phyloP scores from a whole-genome alignment of 1,140 invertebrate species.

The Neoseiulus cucumeris region DNA sequence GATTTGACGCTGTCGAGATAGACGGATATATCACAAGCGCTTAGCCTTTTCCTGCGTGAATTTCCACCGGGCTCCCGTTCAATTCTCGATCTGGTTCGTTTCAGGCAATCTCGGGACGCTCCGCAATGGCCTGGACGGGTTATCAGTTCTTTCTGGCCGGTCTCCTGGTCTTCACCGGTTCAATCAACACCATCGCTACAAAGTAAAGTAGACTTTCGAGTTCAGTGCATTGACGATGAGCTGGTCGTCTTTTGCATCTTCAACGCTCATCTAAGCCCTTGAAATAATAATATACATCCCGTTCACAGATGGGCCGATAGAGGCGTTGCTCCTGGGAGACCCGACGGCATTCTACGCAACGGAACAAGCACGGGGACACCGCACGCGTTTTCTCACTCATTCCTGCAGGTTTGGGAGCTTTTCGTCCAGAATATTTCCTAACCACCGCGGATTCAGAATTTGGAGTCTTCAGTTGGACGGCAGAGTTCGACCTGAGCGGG shows the following conservation, averaged over 20 bases:
- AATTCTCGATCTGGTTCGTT: too few species aligned
- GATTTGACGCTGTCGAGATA: too few species aligned
- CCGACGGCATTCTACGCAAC: conserved; percentile 1
- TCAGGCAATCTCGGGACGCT: too few species aligned
- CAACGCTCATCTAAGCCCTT: neutral
- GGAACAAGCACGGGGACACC: neutral
- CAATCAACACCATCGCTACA: conserved; percentile 60
- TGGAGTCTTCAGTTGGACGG: too few species aligned
- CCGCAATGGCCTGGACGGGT: conserved; percentile 39
- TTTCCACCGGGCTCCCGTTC: too few species aligned
- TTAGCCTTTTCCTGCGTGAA: too few species aligned
- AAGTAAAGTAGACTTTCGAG: conserved; percentile 38
- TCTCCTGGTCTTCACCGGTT: conserved; percentile 53
- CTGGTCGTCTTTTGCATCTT: too few species aligned
- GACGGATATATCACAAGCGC: too few species aligned
- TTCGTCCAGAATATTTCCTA: too few species aligned
- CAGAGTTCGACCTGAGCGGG: too few species aligned
- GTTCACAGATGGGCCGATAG: conserved; percentile 1
- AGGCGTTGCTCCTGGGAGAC: neutral
- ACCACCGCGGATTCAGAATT: too few species aligned
- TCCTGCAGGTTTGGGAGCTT: neutral
- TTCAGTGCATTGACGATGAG: too few species aligned
- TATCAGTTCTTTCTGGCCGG: conserved; percentile 46
- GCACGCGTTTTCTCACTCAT: neutral
- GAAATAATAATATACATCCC: neutral